These are phyloP conservation scores for Xylota sylvarum DNA, from an alignment of 2,888 invertebrate genomes.

Conservation along the genomic window DNA sequence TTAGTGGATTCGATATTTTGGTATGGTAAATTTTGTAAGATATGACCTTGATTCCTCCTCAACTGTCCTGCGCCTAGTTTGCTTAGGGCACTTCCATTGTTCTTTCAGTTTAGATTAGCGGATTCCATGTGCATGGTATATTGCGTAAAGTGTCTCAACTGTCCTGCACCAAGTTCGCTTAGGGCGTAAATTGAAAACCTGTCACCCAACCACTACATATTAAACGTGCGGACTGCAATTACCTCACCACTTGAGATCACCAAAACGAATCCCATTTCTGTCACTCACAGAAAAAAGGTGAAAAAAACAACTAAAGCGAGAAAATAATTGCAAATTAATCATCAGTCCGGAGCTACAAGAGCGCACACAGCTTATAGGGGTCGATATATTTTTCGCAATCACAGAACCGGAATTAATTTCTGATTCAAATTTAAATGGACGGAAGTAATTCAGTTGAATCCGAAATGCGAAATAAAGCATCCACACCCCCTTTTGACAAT, in stretches of 20 bases:
- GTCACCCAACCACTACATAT: background rate
- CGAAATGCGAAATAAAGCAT: constrained; percentile 61
- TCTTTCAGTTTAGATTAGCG: no score
- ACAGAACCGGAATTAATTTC: constrained; percentile 75
- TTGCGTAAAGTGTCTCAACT: no score
- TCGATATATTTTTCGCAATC: constrained; percentile 71
- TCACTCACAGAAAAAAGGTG: constrained; percentile 35
- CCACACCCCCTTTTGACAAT: constrained; percentile 49
- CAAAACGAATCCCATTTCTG: constrained; percentile 46
- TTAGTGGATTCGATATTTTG: no score
- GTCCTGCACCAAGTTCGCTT: no score
- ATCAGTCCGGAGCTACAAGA: constrained; percentile 44
- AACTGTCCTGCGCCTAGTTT: no score
- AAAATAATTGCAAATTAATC: constrained; percentile 71
- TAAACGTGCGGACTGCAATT: constrained; percentile 27
- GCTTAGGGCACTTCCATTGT: no score
- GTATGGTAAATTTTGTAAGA: no score
- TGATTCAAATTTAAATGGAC: constrained; percentile 77
- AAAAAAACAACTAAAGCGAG: constrained; percentile 5
- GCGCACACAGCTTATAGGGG: constrained; percentile 21
- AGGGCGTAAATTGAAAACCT: background rate
- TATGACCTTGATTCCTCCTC: no score
- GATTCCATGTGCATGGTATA: no score
- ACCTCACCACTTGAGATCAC: constrained; percentile 46
- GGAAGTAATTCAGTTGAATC: constrained; percentile 76